Evolutionary conservation across 2,888 invertebrate species (phyloP), one percentile per base, ranked within the genome.

Genomic region (Oligia latruncula): DNA sequence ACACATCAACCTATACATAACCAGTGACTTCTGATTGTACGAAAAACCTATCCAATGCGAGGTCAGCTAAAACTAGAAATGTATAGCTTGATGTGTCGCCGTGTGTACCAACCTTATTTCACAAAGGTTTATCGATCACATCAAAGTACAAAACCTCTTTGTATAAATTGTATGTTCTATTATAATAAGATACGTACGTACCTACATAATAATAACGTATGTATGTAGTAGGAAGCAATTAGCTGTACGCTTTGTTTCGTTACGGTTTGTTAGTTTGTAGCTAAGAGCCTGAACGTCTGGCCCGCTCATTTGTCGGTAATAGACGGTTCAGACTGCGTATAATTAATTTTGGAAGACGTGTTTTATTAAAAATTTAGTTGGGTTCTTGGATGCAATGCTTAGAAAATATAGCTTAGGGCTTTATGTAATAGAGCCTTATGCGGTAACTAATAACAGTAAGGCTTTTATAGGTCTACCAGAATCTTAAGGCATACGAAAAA

Each of bases 231-330:
- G 77, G 85, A 87, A 85, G 77, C 55, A 77, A 80, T 86, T 82
- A 73, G 52, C 62, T 68, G 66, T 49, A 46, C 72, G 74, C 77
- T 87, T 87, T 87, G 85, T 85, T 84, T 85, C 71, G 85, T 75
- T 49, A 81, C 62, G 81, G 71, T 73, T 85, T 84, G 77, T 84
- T 81, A 62, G 68, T 52, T 68, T 80, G 58, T 46, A 40, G 46
- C 68, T 46, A 65, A 74, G 35, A 67, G 40, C 35, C 46, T 60
- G 49, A 71, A 60, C 67, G 74, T 68, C 64, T 74, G 66, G 64
- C 65, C 20, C 55, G 40, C 70, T 67, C 60, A 86, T 74, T 70
- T 66, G 49, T 78, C 35, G 60, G 71, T 71, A 77, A 60, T n/a
- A 60, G 17, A 71, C 35, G 58, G n/a, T 40, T 60, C n/a, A 71